Base-by-base conservation (phyloP, 2,888 invertebrate species). In the Pogonocherus hispidulus region DNA sequence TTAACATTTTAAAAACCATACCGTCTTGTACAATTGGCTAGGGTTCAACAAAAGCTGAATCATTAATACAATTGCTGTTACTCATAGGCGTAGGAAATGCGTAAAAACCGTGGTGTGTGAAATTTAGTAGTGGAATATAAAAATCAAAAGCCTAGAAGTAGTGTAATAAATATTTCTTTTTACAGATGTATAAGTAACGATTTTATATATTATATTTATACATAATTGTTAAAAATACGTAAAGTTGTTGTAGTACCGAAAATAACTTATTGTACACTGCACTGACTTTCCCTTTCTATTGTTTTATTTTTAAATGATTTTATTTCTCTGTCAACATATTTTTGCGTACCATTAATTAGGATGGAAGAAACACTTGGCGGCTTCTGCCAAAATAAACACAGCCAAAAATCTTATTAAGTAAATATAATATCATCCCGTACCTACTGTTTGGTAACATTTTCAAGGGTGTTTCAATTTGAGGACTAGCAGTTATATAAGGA, bases 11-110 rank as follows among this genome's bases (percentile, higher is more conserved):
- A 27, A 8, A 46, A 59, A 59, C 59, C 47, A 47, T 32, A 47
- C 27, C 19, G 59, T 59, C 59, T 59, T 59, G 47, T 19, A 9
- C 19, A 59, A 47, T 47, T 59, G 59, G 59, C 59, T 3, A 18
- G 14, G 19, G 19, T 59, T 59, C 59, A 59, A 59, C 47, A 11
- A 9, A 27, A n/a, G 32, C 19, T 59, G 46, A 32, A 11, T 47
- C 47, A 59, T 35, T 27, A 19, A 27, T 47, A 41, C 16, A 22
- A 56, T 35, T 56, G 41, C 56, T 44, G 46, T 11, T 47, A 18
- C 20, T 41, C 32, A 59, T 19, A 47, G 47, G 47, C 59, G 32
- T 59, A 57, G 46, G 16, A 16, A 16, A 8, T 8, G 11, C n/a
- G 27, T 23, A 23, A 51, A 49, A 22, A 20, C 20, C 0, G 8